Base-by-base conservation (phyloP, 2,797 vertebrate genomes). In the Pitangus sulphuratus region DNA sequence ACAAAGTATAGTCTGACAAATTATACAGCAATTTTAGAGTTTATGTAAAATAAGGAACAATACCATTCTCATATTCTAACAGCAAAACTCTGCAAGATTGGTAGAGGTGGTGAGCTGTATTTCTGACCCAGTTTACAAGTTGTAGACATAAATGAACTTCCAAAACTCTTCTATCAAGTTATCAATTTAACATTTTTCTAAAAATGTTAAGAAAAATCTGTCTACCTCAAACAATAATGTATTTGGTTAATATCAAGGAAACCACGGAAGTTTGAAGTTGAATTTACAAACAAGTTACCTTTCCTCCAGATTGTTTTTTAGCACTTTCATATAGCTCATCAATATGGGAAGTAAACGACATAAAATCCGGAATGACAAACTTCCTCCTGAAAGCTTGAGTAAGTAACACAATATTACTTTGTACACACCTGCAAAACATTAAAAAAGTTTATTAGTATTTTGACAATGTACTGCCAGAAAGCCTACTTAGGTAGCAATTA, bases 341-440 rank as follows among this genome's bases (percentile, higher is more conserved):
- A 10, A 99, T 99, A 97, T 99, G 99, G 39, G 98, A 99, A 70
- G 98, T 98, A 97, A 99, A 99, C 0, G 99, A 98, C 98, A 99
- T 98, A 93, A 99, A 99, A 97, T 99, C 99, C 37, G 99, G 99
- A 98, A 99, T 99, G 92, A 99, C 99, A 92, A 99, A 99, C 98
- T 99, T 99, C 98, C 99, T 99, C 94, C 99, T 98, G 97, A 99
- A 99, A 69, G 99, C 99, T 98, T 99, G 99, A 51, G 99, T 99
- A 90, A 99, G 98, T 97, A 99, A 97, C 45, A 99, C 99, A 51
- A 99, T 99, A 98, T 99, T 99, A 98, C 99, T 99, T 95, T 99
- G 99, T 92, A 99, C 99, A 97, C 99, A 99, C 97, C 99, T 99
- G 95, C 50, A 86, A 87, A 94, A 94, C 65, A 62, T 87, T 90